Percentiles rank a stretch among this genome's conserved stretches.
These are phyloP conservation scores for Molanna angustata DNA, from an alignment of 2,888 invertebrate species.

Conservation along the genomic window DNA sequence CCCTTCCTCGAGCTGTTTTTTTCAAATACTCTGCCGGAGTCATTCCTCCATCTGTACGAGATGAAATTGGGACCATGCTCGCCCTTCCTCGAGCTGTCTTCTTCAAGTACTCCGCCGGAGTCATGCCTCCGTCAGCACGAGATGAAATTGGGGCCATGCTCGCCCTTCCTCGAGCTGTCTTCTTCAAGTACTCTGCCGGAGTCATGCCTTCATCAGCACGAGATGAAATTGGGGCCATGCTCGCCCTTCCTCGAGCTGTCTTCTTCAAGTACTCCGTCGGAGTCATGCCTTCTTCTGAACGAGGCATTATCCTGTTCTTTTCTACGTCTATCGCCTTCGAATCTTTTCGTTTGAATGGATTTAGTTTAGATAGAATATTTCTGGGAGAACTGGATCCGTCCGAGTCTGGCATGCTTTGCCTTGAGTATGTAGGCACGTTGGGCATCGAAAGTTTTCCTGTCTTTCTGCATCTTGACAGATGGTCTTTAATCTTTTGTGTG, in stretches of 20 bases:
- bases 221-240: constrained; percentile 36
- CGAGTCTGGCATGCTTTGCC: constrained; percentile 6
- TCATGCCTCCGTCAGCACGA: constrained; percentile 21
- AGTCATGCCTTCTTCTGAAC: constrained; percentile 18
- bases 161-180: constrained; percentile 46
- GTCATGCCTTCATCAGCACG: constrained; percentile 17
- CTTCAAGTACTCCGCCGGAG: constrained; percentile 30
- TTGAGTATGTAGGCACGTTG: constrained; percentile 14
- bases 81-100: constrained; percentile 47
- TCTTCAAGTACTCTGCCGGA: constrained; percentile 33
- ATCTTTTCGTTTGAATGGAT: constrained; percentile 23
- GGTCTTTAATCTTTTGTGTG: constrained; percentile 56
- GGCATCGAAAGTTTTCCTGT: constrained; percentile 28
- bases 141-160: constrained; percentile 38
- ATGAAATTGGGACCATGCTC: constrained; percentile 38
- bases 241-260: constrained; percentile 47
- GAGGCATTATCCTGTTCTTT: constrained; percentile 11
- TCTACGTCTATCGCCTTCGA: constrained; percentile 6
- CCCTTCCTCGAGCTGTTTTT: constrained; percentile 46
- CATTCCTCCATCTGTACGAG: constrained; percentile 10
- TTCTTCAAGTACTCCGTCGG: constrained; percentile 34
- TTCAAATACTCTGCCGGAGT: constrained; percentile 30
- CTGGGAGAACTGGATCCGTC: constrained; percentile 10
- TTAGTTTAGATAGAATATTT: constrained; percentile 16
- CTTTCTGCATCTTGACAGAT: constrained; percentile 10